Conservation (phyloP, 2,888 invertebrate genomes). For the Eledona agricola region DNA sequence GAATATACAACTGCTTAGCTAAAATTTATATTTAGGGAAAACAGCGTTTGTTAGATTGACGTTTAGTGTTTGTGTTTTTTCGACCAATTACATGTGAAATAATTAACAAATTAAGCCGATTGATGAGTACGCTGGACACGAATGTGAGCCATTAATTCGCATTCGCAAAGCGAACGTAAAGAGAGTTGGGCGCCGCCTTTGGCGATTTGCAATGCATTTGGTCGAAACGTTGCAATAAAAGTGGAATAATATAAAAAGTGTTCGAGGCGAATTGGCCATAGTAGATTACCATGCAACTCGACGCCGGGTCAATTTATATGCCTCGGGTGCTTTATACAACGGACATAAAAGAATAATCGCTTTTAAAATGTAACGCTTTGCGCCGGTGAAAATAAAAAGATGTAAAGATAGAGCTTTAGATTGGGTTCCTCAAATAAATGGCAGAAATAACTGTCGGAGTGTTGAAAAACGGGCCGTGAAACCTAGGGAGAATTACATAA, state of each 20-base stretch:
- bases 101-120: too few relatives aligned
- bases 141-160: too few relatives aligned
- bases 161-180: too few relatives aligned
- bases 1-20: too few relatives aligned
- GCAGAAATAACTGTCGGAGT: conserved; percentile 50
- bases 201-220: conserved; percentile 5
- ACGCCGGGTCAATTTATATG: conserved; percentile 40
- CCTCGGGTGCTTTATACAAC: conserved; percentile 37
- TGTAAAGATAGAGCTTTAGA: conserved; percentile 49
- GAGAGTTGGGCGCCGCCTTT: too few relatives aligned
- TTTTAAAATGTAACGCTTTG: conserved; percentile 41
- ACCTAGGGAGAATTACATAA: conserved; percentile 37
- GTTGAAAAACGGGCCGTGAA: conserved; percentile 38
- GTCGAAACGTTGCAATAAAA: conserved; percentile 25
- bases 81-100: too few relatives aligned
- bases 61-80: too few relatives aligned
- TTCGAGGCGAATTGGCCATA: conserved; percentile 32
- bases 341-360: conserved; percentile 43
- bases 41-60: too few relatives aligned
- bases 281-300: conserved; percentile 37
- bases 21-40: too few relatives aligned
- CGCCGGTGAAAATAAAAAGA: conserved; percentile 39
- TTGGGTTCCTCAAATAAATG: conserved; percentile 52
- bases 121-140: too few relatives aligned
- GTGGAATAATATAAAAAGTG: conserved; percentile 19